Evolutionary conservation across 2,797 vertebrate genomes (phyloP), one percentile per base, ranked within the genome.

Genomic region (Ispidina lecontei): DNA sequence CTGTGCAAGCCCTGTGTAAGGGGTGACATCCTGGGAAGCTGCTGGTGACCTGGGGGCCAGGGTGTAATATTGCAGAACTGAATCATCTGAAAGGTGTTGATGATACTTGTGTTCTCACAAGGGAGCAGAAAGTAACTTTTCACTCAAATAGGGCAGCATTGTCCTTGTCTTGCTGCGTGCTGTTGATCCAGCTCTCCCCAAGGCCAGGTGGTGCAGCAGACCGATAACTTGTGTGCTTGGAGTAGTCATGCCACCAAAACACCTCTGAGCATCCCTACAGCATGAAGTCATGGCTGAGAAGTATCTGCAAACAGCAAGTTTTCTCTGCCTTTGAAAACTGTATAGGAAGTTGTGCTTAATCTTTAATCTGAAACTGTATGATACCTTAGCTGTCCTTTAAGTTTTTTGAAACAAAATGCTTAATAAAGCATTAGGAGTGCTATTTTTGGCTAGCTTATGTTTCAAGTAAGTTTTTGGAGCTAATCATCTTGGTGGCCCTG

Each of bases 91-190:
- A 37, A 33, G 52, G 28, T 10, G n/a, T 49, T 74, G 60, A 1
- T 31, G 31, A 3, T 14, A 0, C 33, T 22, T 2, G 1, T 20
- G 69, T 26, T 69, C 41, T 60, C 5, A 1, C 21, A 21, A 74
- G 41, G 20, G 22, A 52, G 65, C 35, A 80, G 69, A 43, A 71
- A 37, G 16, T 1, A 11, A 44, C 35, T 64, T 71, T 73, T 35
- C 26, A 20, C 62, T 76, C 44, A 56, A 17, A 26, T n/a, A 7
- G 0, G 2, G 11, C 37, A 49, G 18, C 2, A 0, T 9, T 6
- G 54, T 25, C 46, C 12, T 75, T 46, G 26, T 63, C 29, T 19
- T 43, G 72, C 58, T 65, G 9, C 28, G 41, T 65, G 11, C 39
- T 64, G 58, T 21, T 37, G 19, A 22, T 15, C 19, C 31, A 26